phyloP scores from a whole-genome alignment of 2,888 invertebrate genomes.

The Nesidiocoris tenuis region DNA sequence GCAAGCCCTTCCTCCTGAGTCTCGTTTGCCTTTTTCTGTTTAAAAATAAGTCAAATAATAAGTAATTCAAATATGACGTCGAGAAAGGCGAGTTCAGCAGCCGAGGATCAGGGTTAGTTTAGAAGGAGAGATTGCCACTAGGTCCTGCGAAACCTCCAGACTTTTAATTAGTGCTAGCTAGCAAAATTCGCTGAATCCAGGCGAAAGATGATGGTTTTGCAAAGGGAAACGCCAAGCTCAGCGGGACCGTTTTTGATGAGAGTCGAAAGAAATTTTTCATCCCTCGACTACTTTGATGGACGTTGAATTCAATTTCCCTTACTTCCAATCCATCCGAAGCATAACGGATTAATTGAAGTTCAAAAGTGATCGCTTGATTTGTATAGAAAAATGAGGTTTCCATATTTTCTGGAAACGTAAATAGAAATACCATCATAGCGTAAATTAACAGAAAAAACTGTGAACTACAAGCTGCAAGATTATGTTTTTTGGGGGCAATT shows the following conservation, averaged over 20 bases:
- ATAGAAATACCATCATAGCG: too few relatives aligned
- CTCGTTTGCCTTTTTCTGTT: neutral
- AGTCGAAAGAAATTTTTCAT: neutral
- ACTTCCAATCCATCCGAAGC: neutral
- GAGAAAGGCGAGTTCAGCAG: neutral
- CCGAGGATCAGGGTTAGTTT: neutral
- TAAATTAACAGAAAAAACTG: too few relatives aligned
- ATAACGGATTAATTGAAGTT: neutral
- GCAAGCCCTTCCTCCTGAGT: neutral
- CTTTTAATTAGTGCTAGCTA: neutral
- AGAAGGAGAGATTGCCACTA: neutral
- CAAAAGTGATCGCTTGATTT: neutral
- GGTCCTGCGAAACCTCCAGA: neutral
- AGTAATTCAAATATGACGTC: neutral
- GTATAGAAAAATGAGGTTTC: too few relatives aligned
- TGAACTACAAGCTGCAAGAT: too few relatives aligned
- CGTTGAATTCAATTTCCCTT: neutral
- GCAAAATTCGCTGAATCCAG: neutral
- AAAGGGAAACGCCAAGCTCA: neutral
- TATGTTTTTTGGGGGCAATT: too few relatives aligned
- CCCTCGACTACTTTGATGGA: neutral
- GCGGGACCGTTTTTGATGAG: neutral
- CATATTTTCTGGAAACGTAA: too few relatives aligned
- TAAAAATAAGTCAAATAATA: neutral
- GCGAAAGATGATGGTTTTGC: neutral